Conservation (phyloP, 2,113 vertebrate species). For the Sinocyclocheilus rhinocerous region DNA sequence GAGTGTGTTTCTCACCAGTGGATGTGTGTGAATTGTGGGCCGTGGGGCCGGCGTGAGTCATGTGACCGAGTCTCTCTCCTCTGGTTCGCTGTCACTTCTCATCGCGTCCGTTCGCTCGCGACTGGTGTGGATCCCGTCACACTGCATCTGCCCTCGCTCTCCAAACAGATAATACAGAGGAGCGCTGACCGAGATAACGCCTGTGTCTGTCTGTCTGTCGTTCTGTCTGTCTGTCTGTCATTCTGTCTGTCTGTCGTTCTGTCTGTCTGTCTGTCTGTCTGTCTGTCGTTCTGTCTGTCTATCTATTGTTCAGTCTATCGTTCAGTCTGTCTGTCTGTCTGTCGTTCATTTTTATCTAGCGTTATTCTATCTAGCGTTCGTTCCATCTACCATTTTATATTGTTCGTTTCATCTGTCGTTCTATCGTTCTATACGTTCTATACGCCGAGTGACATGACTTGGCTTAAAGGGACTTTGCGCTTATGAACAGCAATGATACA, state of each 20-base stretch:
- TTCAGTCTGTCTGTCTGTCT: conserved; percentile 53
- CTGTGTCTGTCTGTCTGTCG: too few species aligned
- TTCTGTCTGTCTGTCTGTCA: too few species aligned
- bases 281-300: background rate
- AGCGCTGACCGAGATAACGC: conserved; percentile 18
- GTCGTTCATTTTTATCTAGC: background rate
- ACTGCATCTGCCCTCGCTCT: background rate
- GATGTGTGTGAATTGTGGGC: background rate
- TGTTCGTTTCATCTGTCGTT: too few species aligned
- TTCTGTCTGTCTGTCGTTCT: too few species aligned
- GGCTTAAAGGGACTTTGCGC: too few species aligned
- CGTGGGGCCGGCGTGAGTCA: conserved; percentile 66
- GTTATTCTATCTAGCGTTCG: too few species aligned
- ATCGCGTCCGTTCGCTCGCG: conserved; percentile 73
- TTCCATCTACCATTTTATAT: too few species aligned
- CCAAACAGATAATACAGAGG: too few species aligned
- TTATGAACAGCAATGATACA: too few species aligned
- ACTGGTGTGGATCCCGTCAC: conserved; percentile 63
- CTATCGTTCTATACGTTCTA: too few species aligned
- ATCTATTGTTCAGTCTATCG: conserved; percentile 63
- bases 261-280: too few species aligned
- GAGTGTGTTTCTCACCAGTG: conserved; percentile 29
- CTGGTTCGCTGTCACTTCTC: conserved; percentile 78
- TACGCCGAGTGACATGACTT: too few species aligned
- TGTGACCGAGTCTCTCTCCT: conserved; percentile 62